Evolutionary conservation across 2,888 invertebrate species (phyloP), one percentile per base, ranked within the genome.

Genomic region (Quadroppia sp.): DNA sequence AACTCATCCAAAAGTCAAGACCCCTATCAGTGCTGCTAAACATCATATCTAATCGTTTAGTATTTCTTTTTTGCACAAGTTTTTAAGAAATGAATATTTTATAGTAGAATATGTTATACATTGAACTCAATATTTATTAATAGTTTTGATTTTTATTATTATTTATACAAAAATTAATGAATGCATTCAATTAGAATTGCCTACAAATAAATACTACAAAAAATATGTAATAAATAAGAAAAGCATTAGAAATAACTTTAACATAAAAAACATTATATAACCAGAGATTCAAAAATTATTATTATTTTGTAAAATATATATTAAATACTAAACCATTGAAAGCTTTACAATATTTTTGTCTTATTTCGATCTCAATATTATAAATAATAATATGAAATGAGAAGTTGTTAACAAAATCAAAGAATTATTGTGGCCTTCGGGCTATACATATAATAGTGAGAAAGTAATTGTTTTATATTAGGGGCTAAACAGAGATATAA

Each of bases 1-100:
- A 67, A 67, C 32, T 67, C 67, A 67, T 67, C 42, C 42, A 67
- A 67, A 67, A 67, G 67, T 67, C 67, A 42, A 67, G 67, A 67
- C 67, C 42, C 42, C 67, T 67, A n/a, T 67, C 67, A 67, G 40
- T 15, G 11, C 11, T 67, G 40, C 42, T 23, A 67, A 42, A 40
- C 32, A 36, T 42, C 9, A 67, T 23, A 67, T 67, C 15, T 36
- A 67, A 67, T 67, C 36, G 20, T 20, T 67, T 67, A 67, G 23
- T 32, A 17, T 23, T 25, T 50, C n/a, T n/a, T n/a, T n/a, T n/a
- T n/a, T n/a, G n/a, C 11, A 36, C 6, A 20, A n/a, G n/a, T n/a
- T 50, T 25, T 23, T 13, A 53, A 50, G 45, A 20, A 53, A 53
- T 53, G 53, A 17, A 53, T 53, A 53, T 25, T 13, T 53, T 25